These are phyloP conservation scores for Mechanitis mazaeus DNA, from an alignment of 2,888 invertebrate species.

Conservation along the genomic window DNA sequence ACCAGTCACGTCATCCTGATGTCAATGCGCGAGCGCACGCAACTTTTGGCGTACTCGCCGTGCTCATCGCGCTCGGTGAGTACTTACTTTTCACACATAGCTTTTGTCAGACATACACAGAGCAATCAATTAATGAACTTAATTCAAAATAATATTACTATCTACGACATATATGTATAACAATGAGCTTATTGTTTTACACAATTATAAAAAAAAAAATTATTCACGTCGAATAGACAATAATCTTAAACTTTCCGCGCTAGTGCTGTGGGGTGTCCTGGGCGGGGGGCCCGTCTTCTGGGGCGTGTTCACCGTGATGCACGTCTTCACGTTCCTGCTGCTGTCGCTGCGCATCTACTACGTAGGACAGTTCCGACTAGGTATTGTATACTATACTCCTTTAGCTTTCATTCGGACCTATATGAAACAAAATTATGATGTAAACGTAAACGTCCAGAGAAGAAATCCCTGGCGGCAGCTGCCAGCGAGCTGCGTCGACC, in stretches of 20 bases:
- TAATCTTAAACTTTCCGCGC: too few relatives aligned
- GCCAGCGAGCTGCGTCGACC: slow-evolving; percentile 56
- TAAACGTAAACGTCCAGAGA: slow-evolving; percentile 37
- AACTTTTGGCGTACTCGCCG: slow-evolving; percentile 85
- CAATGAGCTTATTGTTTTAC: too few relatives aligned
- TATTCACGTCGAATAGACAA: too few relatives aligned
- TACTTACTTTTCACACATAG: too few relatives aligned
- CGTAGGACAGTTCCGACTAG: slow-evolving; percentile 84
- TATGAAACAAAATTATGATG: not conserved
- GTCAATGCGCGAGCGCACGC: slow-evolving; percentile 91
- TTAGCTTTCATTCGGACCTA: not conserved
- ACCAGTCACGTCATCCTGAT: slow-evolving; percentile 93
- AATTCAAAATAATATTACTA: too few relatives aligned
- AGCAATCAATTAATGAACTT: too few relatives aligned
- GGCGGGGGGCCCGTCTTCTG: slow-evolving; percentile 82
- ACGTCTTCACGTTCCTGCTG: slow-evolving; percentile 81
- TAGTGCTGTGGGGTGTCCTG: slow-evolving; percentile 83
- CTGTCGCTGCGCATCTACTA: slow-evolving; percentile 86
- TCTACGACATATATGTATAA: too few relatives aligned
- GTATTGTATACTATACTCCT: slow-evolving; percentile 47
- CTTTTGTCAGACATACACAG: too few relatives aligned
- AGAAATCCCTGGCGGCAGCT: slow-evolving; percentile 48
- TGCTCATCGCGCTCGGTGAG: slow-evolving; percentile 81
- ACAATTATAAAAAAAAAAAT: too few relatives aligned
- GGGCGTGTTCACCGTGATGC: slow-evolving; percentile 83